Evolutionary conservation across 2,888 invertebrate genomes (phyloP).

Genomic region (Leptarthrus brevirostris): DNA sequence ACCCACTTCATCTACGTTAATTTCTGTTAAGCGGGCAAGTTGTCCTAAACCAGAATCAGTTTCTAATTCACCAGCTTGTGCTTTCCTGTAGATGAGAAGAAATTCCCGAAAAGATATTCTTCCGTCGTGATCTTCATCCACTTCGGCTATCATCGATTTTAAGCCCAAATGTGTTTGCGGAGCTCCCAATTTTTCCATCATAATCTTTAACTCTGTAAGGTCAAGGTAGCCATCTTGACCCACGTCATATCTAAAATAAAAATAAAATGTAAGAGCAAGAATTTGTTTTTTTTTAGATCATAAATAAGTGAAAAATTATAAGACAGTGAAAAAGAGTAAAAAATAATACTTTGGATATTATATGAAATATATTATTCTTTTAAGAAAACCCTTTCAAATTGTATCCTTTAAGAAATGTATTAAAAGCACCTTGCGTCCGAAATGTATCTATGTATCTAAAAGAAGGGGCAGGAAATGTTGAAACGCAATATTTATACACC

Average conservation of each 20-base stretch:
- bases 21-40: constrained; percentile 87
- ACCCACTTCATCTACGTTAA: constrained; percentile 93
- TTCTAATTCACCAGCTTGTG: constrained; percentile 89
- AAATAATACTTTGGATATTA: too few relatives aligned
- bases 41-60: constrained; percentile 88
- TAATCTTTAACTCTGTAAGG: constrained; percentile 88
- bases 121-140: constrained; percentile 87
- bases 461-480: too few relatives aligned
- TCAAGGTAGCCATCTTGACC: constrained; percentile 90
- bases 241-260: constrained; percentile 83
- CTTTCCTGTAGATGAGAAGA: constrained; percentile 83
- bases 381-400: too few relatives aligned
- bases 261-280: not conserved
- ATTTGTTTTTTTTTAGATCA: not conserved
- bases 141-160: constrained; percentile 94
- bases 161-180: constrained; percentile 96
- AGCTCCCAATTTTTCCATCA: constrained; percentile 96
- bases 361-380: too few relatives aligned
- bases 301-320: not conserved
- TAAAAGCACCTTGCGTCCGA: too few relatives aligned
- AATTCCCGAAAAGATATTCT: constrained; percentile 93
- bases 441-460: too few relatives aligned
- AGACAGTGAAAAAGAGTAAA: too few relatives aligned
- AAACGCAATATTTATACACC: too few relatives aligned
- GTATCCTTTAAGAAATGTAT: too few relatives aligned